Base-by-base conservation (phyloP, 2,888 invertebrate species). In the Drosophila koepferae region DNA sequence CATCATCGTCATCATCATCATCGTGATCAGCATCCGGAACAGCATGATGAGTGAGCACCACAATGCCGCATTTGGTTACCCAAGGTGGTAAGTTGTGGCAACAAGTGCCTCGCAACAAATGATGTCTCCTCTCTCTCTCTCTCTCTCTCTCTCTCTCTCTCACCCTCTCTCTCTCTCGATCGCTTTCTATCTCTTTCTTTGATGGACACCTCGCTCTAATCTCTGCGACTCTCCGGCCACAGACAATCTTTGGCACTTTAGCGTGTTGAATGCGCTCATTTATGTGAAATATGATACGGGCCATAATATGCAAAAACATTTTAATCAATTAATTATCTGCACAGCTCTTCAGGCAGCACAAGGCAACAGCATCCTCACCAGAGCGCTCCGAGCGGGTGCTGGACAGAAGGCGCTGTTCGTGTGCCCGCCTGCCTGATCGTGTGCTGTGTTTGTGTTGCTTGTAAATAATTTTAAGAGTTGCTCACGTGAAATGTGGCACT, bases 321-420 rank as follows among this genome's bases (percentile, higher is more conserved):
- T 91, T 91, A 91, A 91, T 91, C 91, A 91, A 91, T 91, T 91
- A 91, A 91, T 91, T 90, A 90, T 89, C 88, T 82, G 78, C 80
- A 68, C 72, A 66, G 68, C 77, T 80, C 68, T 80, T 72, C 62
- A 41, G 72, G 63, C 71, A 62, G 34, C 55, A 54, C 64, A 54
- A 48, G 41, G 56, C 72, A 20, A 62, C 56, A 76, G 66, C 56
- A 59, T 68, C 59, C 48, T 43, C 38, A 12, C 41, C 23, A 9
- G 31, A 54, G 63, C 48, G 62, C 23, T 53, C n/a, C 20, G 44
- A 67, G 68, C 63, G 49, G 48, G 34, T 53, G 67, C 62, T 40
- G 72, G 64, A 55, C 54, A 63, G 62, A 63, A 78, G 65, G 65
- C 60, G 60, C 63, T 59, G 72, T 44, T 63, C 62, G 31, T 43